Conservation (phyloP, 1,140 invertebrate genomes). For the Fopius arisanus region DNA sequence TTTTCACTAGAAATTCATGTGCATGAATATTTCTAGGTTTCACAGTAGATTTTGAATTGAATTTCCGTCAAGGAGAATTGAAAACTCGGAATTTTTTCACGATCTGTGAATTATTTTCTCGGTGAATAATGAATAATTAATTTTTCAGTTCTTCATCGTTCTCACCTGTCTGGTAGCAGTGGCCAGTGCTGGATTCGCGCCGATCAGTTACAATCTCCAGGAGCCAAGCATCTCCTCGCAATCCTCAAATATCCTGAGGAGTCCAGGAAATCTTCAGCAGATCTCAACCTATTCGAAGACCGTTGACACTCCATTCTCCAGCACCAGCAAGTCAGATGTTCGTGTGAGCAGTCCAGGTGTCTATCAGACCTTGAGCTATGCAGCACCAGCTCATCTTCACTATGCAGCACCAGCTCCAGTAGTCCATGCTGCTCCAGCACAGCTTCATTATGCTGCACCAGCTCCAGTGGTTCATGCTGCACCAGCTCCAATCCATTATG, state of each 20-base stretch:
- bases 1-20: no score
- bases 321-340: conserved; percentile 70
- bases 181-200: background rate
- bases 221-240: conserved; percentile 66
- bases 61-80: no score
- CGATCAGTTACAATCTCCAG: background rate
- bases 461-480: conserved; percentile 34
- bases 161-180: background rate
- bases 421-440: conserved; percentile 22
- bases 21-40: no score
- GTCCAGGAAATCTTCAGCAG: conserved; percentile 70
- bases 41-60: no score
- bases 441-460: conserved; percentile 8
- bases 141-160: conserved; percentile 3
- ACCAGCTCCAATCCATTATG: conserved; percentile 25
- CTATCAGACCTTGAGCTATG: conserved; percentile 48
- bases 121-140: background rate
- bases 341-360: conserved; percentile 71
- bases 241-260: conserved; percentile 70
- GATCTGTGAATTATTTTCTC: no score
- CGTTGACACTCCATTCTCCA: conserved; percentile 75
- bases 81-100: no score
- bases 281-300: conserved; percentile 72
- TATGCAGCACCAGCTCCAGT: conserved; percentile 15
- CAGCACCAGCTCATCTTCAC: conserved; percentile 39